These are phyloP conservation scores for Nycticebus coucang DNA, from an alignment of 2,113 vertebrate species.

Conservation along the genomic window DNA sequence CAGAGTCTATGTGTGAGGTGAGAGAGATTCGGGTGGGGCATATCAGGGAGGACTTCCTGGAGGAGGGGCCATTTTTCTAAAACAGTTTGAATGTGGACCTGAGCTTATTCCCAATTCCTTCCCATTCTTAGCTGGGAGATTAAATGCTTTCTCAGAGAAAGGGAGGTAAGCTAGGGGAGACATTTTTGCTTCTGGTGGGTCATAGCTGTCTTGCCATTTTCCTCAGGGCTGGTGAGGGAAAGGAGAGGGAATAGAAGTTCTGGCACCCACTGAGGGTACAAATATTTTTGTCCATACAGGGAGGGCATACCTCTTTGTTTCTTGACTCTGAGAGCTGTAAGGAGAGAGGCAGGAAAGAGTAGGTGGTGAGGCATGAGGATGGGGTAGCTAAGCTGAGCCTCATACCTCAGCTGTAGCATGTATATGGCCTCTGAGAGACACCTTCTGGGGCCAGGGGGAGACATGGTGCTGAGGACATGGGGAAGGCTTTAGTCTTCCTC, in stretches of 20 bases:
- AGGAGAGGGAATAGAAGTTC: neutral
- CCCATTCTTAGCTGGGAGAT: neutral
- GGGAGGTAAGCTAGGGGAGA: neutral
- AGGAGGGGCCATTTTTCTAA: neutral
- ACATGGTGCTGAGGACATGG: neutral
- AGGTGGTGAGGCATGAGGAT: neutral
- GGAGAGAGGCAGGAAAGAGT: neutral
- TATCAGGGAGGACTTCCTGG: slow-evolving; percentile 4
- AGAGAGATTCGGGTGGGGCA: neutral
- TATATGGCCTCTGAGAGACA: neutral
- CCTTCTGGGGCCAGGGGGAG: neutral
- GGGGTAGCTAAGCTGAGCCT: neutral
- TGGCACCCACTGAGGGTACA: neutral
- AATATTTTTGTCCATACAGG: neutral
- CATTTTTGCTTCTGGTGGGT: neutral
- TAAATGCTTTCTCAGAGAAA: slow-evolving; percentile 41
- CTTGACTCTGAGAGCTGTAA: neutral
- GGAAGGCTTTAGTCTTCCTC: neutral
- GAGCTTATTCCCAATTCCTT: neutral
- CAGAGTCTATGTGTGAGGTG: neutral
- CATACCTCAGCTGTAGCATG: neutral
- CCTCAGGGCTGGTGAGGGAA: neutral
- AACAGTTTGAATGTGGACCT: neutral
- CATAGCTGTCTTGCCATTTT: slow-evolving; percentile 1
- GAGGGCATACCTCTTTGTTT: neutral